These are phyloP conservation scores for Helicoverpa assulta DNA, from an alignment of 2,888 invertebrate species.

Conservation along the genomic window DNA sequence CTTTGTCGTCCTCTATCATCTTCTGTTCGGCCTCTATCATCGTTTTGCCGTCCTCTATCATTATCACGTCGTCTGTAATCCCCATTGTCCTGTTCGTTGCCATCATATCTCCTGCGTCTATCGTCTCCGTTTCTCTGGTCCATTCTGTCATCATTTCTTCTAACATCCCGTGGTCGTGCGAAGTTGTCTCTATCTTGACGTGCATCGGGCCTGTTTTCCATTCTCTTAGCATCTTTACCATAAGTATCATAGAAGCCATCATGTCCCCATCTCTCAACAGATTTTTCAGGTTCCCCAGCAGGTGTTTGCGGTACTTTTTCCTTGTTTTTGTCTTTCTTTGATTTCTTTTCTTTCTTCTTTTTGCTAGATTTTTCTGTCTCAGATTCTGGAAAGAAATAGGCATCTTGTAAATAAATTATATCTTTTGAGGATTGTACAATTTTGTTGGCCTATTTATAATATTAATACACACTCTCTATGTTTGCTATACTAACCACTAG, in stretches of 20 bases:
- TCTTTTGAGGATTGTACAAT: too few relatives aligned
- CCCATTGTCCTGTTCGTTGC: slow-evolving; percentile 46
- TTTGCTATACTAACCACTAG: slow-evolving; percentile 73
- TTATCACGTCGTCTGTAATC: slow-evolving; percentile 42
- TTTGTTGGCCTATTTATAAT: too few relatives aligned
- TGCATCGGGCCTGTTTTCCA: slow-evolving; percentile 69
- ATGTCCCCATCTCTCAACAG: slow-evolving; percentile 83
- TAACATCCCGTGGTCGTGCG: slow-evolving; percentile 65
- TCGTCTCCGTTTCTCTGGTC: slow-evolving; percentile 55
- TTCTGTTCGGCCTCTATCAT: slow-evolving; percentile 16
- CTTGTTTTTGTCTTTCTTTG: slow-evolving; percentile 71
- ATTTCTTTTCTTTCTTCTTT: slow-evolving; percentile 72
- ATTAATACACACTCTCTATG: too few relatives aligned
- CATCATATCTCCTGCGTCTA: slow-evolving; percentile 42
- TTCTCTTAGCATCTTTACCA: slow-evolving; percentile 79
- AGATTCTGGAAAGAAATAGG: slow-evolving; percentile 49
- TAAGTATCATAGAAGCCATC: slow-evolving; percentile 86
- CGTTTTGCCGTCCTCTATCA: slow-evolving; percentile 24
- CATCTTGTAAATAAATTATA: background rate
- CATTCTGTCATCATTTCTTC: slow-evolving; percentile 58
- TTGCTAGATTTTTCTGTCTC: slow-evolving; percentile 75
- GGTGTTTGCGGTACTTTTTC: slow-evolving; percentile 70
- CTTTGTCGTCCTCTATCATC: slow-evolving; percentile 13
- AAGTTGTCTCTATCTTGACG: slow-evolving; percentile 70
- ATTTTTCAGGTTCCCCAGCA: slow-evolving; percentile 67